Evolutionary conservation across 2,888 invertebrate species (phyloP).

Genomic region (Cyaniris semiargus): DNA sequence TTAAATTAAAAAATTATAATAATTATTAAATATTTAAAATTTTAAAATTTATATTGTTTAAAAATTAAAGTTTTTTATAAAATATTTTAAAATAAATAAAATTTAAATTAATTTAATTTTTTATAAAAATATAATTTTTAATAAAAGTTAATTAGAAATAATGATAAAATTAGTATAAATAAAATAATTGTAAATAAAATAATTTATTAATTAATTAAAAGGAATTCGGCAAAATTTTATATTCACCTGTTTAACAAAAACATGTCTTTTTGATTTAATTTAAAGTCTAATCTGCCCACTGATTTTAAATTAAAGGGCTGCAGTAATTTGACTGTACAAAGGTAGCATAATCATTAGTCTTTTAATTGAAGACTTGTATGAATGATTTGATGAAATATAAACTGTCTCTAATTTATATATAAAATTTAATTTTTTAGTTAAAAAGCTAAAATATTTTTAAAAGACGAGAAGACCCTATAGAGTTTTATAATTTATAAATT

Average conservation of each 20-base stretch:
- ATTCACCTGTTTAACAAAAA: slow-evolving; percentile 89
- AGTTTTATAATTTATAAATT: slow-evolving; percentile 79
- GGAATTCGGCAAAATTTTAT: slow-evolving; percentile 83
- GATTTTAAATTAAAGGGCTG: slow-evolving; percentile 85
- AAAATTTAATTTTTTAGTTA: slow-evolving; percentile 76
- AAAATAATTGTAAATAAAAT: slow-evolving; percentile 34
- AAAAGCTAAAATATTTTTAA: slow-evolving; percentile 84
- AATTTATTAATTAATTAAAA: slow-evolving; percentile 85
- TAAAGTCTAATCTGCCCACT: slow-evolving; percentile 84
- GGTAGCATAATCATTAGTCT: slow-evolving; percentile 65
- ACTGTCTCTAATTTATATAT: slow-evolving; percentile 74
- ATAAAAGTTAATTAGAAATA: slow-evolving; percentile 67
- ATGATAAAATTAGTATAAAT: slow-evolving; percentile 82
- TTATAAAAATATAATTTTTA: slow-evolving; percentile 67
- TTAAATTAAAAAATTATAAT: slow-evolving; percentile 79
- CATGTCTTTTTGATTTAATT: slow-evolving; percentile 82
- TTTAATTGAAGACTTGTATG: slow-evolving; percentile 90
- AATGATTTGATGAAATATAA: slow-evolving; percentile 85
- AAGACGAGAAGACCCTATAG: slow-evolving; percentile 91
- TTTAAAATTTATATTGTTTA: slow-evolving; percentile 81
- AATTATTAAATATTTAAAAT: slow-evolving; percentile 56
- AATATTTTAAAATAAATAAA: slow-evolving; percentile 59
- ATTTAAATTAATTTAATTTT: slow-evolving; percentile 68
- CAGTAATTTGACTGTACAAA: slow-evolving; percentile 73
- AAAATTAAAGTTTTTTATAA: slow-evolving; percentile 75